These are phyloP conservation scores for Tridacna crocea DNA, from an alignment of 2,888 invertebrate species.

Conservation along the genomic window DNA sequence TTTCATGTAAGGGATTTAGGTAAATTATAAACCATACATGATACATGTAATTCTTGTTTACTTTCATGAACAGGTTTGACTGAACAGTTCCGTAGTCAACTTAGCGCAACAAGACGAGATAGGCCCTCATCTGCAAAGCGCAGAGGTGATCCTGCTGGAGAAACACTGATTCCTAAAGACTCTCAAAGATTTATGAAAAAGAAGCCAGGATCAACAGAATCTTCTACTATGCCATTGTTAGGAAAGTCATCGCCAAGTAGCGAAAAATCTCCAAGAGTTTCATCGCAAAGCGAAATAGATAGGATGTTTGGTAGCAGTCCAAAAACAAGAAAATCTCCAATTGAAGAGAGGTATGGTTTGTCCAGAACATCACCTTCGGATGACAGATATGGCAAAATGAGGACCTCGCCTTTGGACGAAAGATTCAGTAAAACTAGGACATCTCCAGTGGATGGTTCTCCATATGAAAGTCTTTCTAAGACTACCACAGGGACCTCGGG, in stretches of 20 bases:
- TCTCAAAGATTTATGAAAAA: slow-evolving; percentile 62
- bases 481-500: background rate
- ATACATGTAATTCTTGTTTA: no score
- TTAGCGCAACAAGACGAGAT: slow-evolving; percentile 42
- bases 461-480: slow-evolving; percentile 8
- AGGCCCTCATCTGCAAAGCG: slow-evolving; percentile 70
- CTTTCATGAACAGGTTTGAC: slow-evolving; percentile 36
- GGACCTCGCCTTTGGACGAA: slow-evolving; percentile 31
- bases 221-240: slow-evolving; percentile 35
- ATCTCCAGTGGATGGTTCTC: slow-evolving; percentile 22
- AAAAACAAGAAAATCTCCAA: slow-evolving; percentile 42
- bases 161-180: slow-evolving; percentile 59
- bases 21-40: no score
- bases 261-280: slow-evolving; percentile 44
- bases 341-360: slow-evolving; percentile 30
- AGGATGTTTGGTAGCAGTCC: slow-evolving; percentile 51
- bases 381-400: slow-evolving; percentile 9
- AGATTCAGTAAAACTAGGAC: slow-evolving; percentile 16
- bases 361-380: slow-evolving; percentile 18
- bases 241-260: slow-evolving; percentile 42
- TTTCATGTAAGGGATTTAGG: no score
- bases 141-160: slow-evolving; percentile 56
- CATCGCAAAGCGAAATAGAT: slow-evolving; percentile 48
- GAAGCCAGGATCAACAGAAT: slow-evolving; percentile 29
- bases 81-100: slow-evolving; percentile 39